Evolutionary conservation across 2,113 vertebrate species (phyloP).

Genomic region (Bufo gargarizans): DNA sequence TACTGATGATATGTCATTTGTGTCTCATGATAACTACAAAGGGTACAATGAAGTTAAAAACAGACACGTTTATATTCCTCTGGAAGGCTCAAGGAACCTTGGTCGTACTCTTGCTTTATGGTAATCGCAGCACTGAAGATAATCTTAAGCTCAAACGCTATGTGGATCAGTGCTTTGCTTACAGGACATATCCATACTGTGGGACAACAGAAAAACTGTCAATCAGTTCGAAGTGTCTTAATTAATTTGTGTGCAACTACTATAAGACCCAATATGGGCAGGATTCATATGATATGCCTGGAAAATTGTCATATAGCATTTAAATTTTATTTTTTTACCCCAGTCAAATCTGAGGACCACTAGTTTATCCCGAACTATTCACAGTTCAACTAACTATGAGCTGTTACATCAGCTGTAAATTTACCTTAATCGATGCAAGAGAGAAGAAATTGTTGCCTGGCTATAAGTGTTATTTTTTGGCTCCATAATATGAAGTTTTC

Average conservation of each 20-base stretch:
- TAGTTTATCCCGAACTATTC: not conserved
- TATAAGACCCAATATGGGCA: too few relatives aligned
- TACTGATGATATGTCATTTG: too few relatives aligned
- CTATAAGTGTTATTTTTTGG: conserved; percentile 25
- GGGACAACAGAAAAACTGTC: not conserved
- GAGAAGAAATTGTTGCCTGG: not conserved
- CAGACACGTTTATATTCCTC: too few relatives aligned
- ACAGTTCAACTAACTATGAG: not conserved
- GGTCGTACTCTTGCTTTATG: too few relatives aligned
- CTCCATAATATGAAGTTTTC: conserved; percentile 34
- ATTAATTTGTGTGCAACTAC: not conserved
- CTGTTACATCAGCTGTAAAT: not conserved
- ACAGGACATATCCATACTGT: too few relatives aligned
- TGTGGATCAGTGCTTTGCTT: not conserved
- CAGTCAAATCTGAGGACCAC: not conserved
- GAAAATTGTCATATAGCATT: not conserved
- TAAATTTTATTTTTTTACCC: not conserved
- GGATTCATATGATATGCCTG: not conserved
- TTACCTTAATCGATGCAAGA: conserved; percentile 1
- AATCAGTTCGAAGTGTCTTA: not conserved
- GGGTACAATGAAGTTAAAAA: too few relatives aligned
- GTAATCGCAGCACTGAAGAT: not conserved
- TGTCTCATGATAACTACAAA: too few relatives aligned
- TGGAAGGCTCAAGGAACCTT: too few relatives aligned
- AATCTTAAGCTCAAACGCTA: not conserved